A percentile compares a stretch with the other conserved stretches of the same genome.
Evolutionary conservation across 2,113 vertebrate species (phyloP).

Genomic region (Perccottus glenii): DNA sequence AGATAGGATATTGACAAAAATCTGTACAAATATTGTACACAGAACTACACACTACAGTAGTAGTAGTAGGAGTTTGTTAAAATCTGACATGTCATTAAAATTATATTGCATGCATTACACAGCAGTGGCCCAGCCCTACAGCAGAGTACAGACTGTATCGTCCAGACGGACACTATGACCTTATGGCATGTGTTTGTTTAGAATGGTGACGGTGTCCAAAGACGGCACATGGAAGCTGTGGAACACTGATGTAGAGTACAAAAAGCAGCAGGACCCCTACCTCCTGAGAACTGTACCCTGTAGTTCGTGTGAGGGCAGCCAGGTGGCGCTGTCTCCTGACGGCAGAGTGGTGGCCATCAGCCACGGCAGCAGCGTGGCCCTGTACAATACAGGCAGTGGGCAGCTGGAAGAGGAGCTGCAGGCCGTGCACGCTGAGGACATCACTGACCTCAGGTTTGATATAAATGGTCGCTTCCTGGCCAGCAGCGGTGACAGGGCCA

Average conservation of each 20-base stretch:
- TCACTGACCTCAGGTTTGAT: constrained; percentile 88
- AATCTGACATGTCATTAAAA: no score
- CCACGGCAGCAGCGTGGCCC: constrained; percentile 71
- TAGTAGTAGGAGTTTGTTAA: no score
- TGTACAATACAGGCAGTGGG: constrained; percentile 82
- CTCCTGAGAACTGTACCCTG: constrained; percentile 86
- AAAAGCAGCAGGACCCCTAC: constrained; percentile 95
- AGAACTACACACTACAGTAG: no score
- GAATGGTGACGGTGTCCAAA: constrained; percentile 94
- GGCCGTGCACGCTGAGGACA: constrained; percentile 75
- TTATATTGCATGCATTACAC: no score
- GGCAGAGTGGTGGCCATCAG: constrained; percentile 85
- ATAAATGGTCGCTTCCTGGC: constrained; percentile 84
- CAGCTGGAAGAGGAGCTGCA: constrained; percentile 86
- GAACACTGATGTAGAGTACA: constrained; percentile 95
- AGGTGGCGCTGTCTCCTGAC: constrained; percentile 86
- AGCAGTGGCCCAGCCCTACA: no score
- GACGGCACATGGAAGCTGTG: constrained; percentile 96
- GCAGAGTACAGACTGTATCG: no score
- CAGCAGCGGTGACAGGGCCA: constrained; percentile 86
- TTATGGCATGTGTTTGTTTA: constrained; percentile 46
- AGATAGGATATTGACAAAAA: no score
- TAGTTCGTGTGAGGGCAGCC: constrained; percentile 73
- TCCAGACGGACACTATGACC: no score
- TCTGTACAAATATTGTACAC: no score